phyloP scores from a whole-genome alignment of 2,113 vertebrate species.

The Pomatostomus ruficeps region DNA sequence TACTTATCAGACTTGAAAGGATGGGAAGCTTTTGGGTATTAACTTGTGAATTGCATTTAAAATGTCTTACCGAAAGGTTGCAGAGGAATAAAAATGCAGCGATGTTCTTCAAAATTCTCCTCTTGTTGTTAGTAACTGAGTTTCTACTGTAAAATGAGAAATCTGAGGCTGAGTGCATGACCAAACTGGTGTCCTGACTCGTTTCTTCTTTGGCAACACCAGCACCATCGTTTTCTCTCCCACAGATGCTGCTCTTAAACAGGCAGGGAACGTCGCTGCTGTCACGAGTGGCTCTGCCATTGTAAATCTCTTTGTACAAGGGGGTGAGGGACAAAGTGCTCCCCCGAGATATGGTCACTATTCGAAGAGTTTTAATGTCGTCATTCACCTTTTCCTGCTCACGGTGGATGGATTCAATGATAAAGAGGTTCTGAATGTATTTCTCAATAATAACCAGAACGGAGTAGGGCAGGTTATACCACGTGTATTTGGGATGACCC shows the following conservation, averaged over 20 bases:
- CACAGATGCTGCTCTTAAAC: not conserved
- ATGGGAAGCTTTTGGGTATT: not conserved
- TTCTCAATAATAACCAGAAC: conserved; percentile 87
- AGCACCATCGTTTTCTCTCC: not conserved
- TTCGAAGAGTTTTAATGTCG: conserved; percentile 65
- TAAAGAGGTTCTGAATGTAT: conserved; percentile 93
- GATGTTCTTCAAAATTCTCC: conserved; percentile 85
- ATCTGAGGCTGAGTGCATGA: conserved; percentile 50
- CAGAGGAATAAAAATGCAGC: conserved; percentile 87
- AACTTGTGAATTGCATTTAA: not conserved
- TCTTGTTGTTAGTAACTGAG: conserved; percentile 65
- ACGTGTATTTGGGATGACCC: conserved; percentile 75
- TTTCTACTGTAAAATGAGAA: not conserved
- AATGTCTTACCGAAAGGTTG: conserved; percentile 78
- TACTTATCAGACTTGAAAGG: not conserved
- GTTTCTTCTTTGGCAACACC: conserved; percentile 37
- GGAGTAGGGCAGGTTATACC: conserved; percentile 88
- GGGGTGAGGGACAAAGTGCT: conserved; percentile 50
- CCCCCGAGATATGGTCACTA: conserved; percentile 78
- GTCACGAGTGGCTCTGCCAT: conserved; percentile 56
- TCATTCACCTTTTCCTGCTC: conserved; percentile 68
- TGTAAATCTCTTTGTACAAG: conserved; percentile 73
- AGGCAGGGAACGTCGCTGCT: not conserved
- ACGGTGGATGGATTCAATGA: conserved; percentile 89
- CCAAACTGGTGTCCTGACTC: not conserved